Evolutionary conservation across 2,888 invertebrate genomes (phyloP).

Genomic region (Cyaniris semiargus): DNA sequence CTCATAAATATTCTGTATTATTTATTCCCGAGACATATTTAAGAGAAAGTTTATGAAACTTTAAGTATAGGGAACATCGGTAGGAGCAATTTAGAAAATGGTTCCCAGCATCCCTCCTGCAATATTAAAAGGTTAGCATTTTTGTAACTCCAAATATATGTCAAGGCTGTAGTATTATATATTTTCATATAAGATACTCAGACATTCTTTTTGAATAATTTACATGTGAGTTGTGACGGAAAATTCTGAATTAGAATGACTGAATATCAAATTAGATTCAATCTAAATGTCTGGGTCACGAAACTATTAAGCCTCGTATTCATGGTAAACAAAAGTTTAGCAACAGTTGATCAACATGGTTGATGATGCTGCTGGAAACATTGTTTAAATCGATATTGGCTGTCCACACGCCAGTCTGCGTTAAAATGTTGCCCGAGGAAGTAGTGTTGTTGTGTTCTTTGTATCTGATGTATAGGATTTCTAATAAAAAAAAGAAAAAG

Average conservation of each 20-base stretch:
- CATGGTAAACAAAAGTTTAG: too few relatives aligned
- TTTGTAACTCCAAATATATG: constrained; percentile 7
- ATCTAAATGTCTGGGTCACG: neutral
- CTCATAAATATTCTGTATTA: neutral
- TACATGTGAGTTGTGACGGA: neutral
- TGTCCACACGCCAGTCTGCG: too few relatives aligned
- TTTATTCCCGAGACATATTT: neutral
- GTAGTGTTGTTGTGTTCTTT: too few relatives aligned
- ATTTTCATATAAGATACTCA: constrained; percentile 2
- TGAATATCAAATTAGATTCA: neutral
- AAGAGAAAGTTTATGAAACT: constrained; percentile 16
- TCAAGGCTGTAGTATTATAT: neutral
- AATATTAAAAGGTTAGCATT: constrained; percentile 19
- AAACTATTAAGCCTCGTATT: neutral
- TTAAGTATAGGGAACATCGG: neutral
- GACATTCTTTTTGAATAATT: neutral
- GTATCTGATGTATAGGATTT: too few relatives aligned
- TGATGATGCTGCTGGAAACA: too few relatives aligned
- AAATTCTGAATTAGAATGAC: neutral
- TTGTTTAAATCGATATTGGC: too few relatives aligned
- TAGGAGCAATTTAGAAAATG: constrained; percentile 14
- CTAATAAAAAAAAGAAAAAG: too few relatives aligned
- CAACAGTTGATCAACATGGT: too few relatives aligned
- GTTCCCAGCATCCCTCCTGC: constrained; percentile 2
- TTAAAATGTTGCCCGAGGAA: too few relatives aligned